Base-by-base conservation (phyloP, 35 echinoderm and acorn worm species). In the Ptychodera flava region DNA sequence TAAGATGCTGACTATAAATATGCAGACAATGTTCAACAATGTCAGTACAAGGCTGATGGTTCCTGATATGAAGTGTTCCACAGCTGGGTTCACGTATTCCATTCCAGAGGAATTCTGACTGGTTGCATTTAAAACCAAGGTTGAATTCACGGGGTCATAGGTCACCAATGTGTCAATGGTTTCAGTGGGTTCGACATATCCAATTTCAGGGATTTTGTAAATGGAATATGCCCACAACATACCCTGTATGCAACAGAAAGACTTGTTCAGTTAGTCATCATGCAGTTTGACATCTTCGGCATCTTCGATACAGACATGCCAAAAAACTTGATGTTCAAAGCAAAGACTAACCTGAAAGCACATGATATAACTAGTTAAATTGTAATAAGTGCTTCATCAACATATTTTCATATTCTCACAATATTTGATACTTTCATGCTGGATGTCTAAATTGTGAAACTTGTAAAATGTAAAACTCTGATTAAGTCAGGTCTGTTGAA, bases 41-140 rank as follows among this genome's bases (percentile, higher is more conserved):
- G 82, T 83, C 16, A 83, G 82, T 83, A 31, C 37, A 36, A 83
- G 35, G 29, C 82, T 83, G n/a, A 83, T 34, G 30, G 33, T 83
- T 0, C 82, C 82, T 36, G 82, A 33, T 35, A 83, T 35, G 30
- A 36, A 34, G 33, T 36, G 35, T 1, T 83, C 82, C 28, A 36
- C 35, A 27, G 82, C 33, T 36, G 1, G 16, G 30, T 83, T 15
- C 12, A 35, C 12, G n/a, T 36, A 34, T 10, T 16, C 15, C 15
- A 28, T 36, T 12, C 1, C 1, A 10, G 14, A 0, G 1, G 33
- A 12, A 64, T 64, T 6, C 45, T 64, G 6, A 64, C 22, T 64
- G 45, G 45, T 64, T 64, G 22, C 22, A 64, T 64, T 64, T 64
- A 22, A 64, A 6, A 6, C 45, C 6, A 64, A 22, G 45, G 45